A percentile compares a stretch with the other conserved stretches of the same genome.
phyloP scores from a whole-genome alignment of 2,797 vertebrate genomes.

The Coluber constrictor region DNA sequence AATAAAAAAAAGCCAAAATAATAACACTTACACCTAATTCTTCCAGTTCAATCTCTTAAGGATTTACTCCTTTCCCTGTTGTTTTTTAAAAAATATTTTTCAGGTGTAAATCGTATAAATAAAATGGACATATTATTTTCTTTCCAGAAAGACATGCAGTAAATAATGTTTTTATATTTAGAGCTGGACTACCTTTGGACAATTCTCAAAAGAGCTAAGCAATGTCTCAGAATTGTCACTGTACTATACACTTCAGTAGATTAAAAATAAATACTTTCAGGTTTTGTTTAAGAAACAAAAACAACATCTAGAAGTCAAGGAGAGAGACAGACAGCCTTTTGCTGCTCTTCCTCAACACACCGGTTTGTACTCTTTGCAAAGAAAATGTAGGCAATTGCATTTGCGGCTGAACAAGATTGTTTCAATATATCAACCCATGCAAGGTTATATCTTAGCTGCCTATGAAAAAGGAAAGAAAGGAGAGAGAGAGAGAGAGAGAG shows the following conservation, averaged over 20 bases:
- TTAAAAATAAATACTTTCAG: neutral
- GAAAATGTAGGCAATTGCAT: neutral
- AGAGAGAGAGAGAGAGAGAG: rapidly evolving
- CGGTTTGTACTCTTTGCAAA: neutral
- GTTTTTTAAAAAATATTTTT: neutral
- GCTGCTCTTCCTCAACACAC: neutral
- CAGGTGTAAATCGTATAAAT: neutral
- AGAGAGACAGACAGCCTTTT: neutral
- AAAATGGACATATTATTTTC: neutral
- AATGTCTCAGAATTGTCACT: neutral
- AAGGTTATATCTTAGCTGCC: neutral
- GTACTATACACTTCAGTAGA: neutral
- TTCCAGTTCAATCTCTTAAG: neutral
- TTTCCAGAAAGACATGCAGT: neutral
- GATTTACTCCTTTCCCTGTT: neutral
- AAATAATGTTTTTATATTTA: neutral
- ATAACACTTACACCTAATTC: conserved; percentile 5
- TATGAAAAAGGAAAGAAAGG: neutral
- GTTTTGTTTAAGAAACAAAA: neutral
- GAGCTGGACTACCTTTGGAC: neutral
- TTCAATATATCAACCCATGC: neutral
- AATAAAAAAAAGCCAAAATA: neutral
- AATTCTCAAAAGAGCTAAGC: neutral
- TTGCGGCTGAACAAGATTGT: neutral
- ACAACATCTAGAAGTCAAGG: neutral